These are phyloP conservation scores for Fistularia tabacaria DNA, from an alignment of 2,797 vertebrate genomes.

Conservation along the genomic window DNA sequence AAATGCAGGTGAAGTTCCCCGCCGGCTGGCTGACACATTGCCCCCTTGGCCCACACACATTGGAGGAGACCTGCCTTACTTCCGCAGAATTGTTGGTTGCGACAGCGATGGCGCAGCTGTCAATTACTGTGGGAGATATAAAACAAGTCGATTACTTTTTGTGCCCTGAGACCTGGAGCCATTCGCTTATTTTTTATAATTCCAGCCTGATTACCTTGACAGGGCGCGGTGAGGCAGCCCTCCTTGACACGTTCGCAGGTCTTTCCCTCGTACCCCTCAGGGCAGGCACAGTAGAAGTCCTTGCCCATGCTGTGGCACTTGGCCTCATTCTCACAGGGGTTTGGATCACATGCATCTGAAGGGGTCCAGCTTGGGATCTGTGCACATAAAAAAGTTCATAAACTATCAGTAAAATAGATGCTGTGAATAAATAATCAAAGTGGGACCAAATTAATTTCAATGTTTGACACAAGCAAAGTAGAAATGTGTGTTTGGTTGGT, in stretches of 20 bases:
- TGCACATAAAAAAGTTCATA: background rate
- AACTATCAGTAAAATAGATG: too few species aligned
- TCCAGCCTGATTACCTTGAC: conserved; percentile 77
- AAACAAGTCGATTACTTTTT: background rate
- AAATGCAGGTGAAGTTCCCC: conserved; percentile 92
- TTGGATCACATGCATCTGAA: conserved; percentile 82
- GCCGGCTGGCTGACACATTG: conserved; percentile 83
- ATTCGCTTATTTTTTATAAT: background rate
- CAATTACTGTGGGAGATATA: conserved; percentile 76
- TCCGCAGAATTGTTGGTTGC: conserved; percentile 78
- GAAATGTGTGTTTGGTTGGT: too few species aligned
- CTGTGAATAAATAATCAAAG: too few species aligned
- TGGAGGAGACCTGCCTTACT: conserved; percentile 78
- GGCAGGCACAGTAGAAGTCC: conserved; percentile 95
- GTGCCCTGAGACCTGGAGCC: accelerated
- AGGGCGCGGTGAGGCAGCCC: conserved; percentile 82
- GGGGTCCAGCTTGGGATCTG: conserved; percentile 56
- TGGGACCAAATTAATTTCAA: too few species aligned
- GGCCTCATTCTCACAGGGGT: conserved; percentile 88
- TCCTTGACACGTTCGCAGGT: conserved; percentile 85
- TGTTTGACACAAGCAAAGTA: too few species aligned
- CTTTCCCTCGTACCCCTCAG: conserved; percentile 87
- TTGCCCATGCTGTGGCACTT: conserved; percentile 85
- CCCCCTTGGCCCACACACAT: conserved; percentile 90
- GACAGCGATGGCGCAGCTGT: conserved; percentile 88